Conservation (phyloP, 2,888 invertebrate genomes). For the Leptinotarsa rubiginosa region DNA sequence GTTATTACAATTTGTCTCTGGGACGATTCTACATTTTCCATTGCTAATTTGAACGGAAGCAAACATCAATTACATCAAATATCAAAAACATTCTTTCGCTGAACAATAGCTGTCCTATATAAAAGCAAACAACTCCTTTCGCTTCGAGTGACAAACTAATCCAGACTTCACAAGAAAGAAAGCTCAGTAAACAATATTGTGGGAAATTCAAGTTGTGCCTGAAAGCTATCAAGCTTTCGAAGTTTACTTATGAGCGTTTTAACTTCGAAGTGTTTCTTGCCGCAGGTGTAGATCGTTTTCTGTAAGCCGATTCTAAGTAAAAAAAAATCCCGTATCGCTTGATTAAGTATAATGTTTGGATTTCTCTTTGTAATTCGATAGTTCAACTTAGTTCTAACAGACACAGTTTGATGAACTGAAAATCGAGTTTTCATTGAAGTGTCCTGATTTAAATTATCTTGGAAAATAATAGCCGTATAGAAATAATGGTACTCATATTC, state of each 20-base stretch:
- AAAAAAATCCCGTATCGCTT: background rate
- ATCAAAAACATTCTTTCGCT: background rate
- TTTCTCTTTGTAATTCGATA: background rate
- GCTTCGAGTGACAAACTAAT: slow-evolving; percentile 27
- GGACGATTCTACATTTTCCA: no score
- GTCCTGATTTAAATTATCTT: no score
- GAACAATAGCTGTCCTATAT: background rate
- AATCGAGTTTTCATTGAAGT: no score
- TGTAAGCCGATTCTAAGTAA: slow-evolving; percentile 1
- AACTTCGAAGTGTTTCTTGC: slow-evolving; percentile 31
- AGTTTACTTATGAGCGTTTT: slow-evolving; percentile 35
- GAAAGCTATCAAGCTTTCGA: slow-evolving; percentile 30
- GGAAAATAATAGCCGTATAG: no score
- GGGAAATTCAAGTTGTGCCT: slow-evolving; percentile 32
- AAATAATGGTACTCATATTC: no score
- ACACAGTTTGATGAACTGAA: background rate
- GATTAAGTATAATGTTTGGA: background rate
- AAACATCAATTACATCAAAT: background rate
- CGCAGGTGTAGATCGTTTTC: slow-evolving; percentile 16
- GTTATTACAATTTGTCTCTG: background rate
- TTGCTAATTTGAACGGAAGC: no score
- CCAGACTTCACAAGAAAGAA: slow-evolving; percentile 24
- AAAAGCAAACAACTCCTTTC: background rate
- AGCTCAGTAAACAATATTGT: slow-evolving; percentile 31
- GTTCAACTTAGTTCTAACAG: background rate